Percentiles rank a stretch among this genome's conserved stretches.
Evolutionary conservation across 2,797 vertebrate genomes (phyloP).

Genomic region (Crocidura indochinensis): DNA sequence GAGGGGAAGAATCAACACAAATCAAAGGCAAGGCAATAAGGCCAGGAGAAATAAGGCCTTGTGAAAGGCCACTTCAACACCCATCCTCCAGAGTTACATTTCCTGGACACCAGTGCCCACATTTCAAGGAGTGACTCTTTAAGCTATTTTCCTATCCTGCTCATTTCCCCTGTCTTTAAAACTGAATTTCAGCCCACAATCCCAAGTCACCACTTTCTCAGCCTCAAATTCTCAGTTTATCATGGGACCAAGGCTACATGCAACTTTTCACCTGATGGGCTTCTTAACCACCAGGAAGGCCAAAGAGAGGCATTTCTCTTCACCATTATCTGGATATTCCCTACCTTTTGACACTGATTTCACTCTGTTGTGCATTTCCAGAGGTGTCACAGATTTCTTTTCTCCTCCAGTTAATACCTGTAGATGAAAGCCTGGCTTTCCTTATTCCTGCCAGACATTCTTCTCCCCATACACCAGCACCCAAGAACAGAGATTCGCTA

Average conservation of each 20-base stretch:
- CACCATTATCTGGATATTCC: background rate
- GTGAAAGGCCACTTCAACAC: background rate
- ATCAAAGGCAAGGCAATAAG: background rate
- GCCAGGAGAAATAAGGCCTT: background rate
- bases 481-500: background rate
- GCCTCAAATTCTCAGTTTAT: background rate
- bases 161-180: background rate
- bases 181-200: accelerated
- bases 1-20: background rate
- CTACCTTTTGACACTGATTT: background rate
- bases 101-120: too few species aligned
- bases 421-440: background rate
- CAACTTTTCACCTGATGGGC: background rate
- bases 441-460: background rate
- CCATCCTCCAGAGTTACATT: background rate
- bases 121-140: background rate
- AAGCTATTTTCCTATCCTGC: background rate
- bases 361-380: background rate
- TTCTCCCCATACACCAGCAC: background rate
- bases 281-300: background rate
- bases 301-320: background rate
- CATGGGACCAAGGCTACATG: background rate
- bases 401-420: background rate
- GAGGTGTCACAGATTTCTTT: background rate
- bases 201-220: background rate